phyloP scores from a whole-genome alignment of 2,888 invertebrate genomes.

The Muschampia staudingeri region DNA sequence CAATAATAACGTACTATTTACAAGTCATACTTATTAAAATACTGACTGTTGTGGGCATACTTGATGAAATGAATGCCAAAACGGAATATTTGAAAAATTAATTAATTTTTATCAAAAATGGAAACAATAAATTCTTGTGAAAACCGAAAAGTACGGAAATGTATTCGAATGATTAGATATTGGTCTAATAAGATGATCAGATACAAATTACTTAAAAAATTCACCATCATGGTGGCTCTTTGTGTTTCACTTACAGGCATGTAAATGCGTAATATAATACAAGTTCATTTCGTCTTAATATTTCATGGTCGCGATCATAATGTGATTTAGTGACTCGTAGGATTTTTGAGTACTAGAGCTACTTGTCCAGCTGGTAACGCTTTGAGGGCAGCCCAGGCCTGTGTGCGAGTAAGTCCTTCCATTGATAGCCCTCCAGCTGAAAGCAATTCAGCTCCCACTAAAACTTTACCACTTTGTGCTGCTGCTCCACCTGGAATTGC shows the following conservation, averaged over 20 bases:
- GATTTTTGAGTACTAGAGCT: constrained; percentile 90
- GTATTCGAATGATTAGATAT: neutral
- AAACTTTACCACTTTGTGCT: constrained; percentile 96
- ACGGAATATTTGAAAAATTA: neutral
- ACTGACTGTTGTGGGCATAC: constrained; percentile 54
- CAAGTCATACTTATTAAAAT: constrained; percentile 60
- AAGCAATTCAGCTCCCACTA: constrained; percentile 97
- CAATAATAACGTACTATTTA: constrained; percentile 47
- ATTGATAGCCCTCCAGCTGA: constrained; percentile 96
- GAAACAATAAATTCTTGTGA: neutral
- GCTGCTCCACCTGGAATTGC: constrained; percentile 95
- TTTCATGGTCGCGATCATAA: neutral
- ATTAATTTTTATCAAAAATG: no score
- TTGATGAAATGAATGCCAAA: constrained; percentile 21
- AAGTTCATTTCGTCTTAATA: neutral
- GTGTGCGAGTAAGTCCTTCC: constrained; percentile 97
- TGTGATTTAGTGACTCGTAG: constrained; percentile 67
- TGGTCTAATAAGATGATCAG: neutral
- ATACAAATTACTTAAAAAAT: neutral
- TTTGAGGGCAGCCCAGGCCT: constrained; percentile 98
- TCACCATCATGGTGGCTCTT: neutral
- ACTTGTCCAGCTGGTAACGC: constrained; percentile 97
- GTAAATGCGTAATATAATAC: neutral
- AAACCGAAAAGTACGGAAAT: neutral
- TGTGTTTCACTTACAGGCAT: neutral